phyloP scores from a whole-genome alignment of 2,797 vertebrate genomes.

The Enoplosus armatus region DNA sequence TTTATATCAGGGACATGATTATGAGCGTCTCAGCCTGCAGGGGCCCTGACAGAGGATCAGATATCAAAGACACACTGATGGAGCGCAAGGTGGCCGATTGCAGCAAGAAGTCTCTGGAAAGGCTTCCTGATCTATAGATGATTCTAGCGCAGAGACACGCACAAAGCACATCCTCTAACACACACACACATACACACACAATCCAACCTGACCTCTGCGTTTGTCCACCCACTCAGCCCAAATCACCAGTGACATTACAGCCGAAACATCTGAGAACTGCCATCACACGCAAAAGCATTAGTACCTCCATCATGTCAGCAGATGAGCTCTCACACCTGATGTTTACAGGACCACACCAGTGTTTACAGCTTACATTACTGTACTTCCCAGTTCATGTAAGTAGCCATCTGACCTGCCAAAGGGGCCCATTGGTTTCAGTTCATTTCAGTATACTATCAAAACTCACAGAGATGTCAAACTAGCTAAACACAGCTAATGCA shows the following conservation, averaged over 20 bases:
- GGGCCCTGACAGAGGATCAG: conserved; percentile 43
- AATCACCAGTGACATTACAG: not conserved
- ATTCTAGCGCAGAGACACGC: conserved; percentile 3
- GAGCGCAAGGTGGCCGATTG: conserved; percentile 1
- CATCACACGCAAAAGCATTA: not conserved
- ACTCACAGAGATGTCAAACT: not conserved
- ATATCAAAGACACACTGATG: conserved; percentile 57
- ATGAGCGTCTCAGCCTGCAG: conserved; percentile 32
- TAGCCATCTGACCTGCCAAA: not conserved
- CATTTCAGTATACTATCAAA: not conserved
- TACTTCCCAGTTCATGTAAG: not conserved
- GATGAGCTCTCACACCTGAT: not conserved
- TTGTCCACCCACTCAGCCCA: not conserved
- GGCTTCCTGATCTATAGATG: conserved; percentile 25
- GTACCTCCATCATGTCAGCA: not conserved
- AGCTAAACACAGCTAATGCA: not conserved
- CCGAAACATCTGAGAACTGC: not conserved
- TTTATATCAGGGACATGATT: conserved; percentile 50
- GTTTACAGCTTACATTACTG: not conserved
- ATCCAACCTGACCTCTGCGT: not conserved
- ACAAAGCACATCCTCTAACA: not conserved
- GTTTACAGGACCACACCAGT: not conserved
- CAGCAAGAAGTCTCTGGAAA: not conserved
- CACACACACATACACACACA: not conserved
- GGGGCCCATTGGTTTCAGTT: not conserved